A percentile compares a stretch with the other conserved stretches of the same genome.
These are phyloP conservation scores for Myzus persicae DNA, from an alignment of 1,140 invertebrate genomes.

Conservation along the genomic window DNA sequence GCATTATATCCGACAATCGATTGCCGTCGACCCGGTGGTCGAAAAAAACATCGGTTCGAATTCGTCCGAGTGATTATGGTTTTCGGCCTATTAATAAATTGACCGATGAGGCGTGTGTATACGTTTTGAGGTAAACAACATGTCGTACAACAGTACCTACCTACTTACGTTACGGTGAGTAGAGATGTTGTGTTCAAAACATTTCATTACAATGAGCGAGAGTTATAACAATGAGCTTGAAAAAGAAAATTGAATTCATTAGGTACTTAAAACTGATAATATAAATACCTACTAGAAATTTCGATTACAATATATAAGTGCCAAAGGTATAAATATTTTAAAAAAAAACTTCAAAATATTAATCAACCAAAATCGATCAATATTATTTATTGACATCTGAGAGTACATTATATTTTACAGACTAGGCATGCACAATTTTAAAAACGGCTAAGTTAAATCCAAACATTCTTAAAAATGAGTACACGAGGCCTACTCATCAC, in stretches of 20 bases:
- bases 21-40: background rate
- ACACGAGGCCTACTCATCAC: no score
- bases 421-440: no score
- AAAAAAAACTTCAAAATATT: no score
- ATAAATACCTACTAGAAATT: background rate
- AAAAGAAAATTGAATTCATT: background rate
- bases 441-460: no score
- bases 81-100: conserved; percentile 21
- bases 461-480: no score
- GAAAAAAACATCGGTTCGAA: conserved; percentile 17
- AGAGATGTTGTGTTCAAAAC: background rate
- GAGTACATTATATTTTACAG: no score
- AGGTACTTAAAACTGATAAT: background rate
- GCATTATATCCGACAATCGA: background rate
- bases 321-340: no score
- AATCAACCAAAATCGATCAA: no score
- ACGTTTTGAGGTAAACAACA: background rate
- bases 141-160: background rate
- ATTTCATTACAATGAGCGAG: background rate
- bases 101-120: background rate
- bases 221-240: background rate
- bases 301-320: background rate
- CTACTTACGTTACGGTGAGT: background rate
- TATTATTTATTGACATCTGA: no score
- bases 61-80: background rate